phyloP scores from a whole-genome alignment of 2,113 vertebrate species.

The Leiothrix lutea region DNA sequence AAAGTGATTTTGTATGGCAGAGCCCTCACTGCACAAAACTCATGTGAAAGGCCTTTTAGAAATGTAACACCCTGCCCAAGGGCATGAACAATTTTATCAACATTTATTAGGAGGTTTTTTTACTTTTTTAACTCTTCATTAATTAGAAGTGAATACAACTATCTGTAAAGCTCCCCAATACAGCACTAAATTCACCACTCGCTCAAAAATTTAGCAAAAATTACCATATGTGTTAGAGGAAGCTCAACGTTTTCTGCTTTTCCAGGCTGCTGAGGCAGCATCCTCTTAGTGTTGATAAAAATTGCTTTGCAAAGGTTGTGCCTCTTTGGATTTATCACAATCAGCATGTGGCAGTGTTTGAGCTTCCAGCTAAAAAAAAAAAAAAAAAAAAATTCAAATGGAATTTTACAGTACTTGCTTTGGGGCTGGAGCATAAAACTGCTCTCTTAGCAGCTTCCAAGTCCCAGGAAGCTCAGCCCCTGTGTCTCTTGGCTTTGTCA shows the following conservation, averaged over 20 bases:
- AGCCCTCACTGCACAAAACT: not conserved
- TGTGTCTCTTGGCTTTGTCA: conserved; percentile 26
- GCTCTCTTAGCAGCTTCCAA: conserved; percentile 57
- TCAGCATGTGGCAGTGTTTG: conserved; percentile 57
- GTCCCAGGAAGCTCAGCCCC: conserved; percentile 7
- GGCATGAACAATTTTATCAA: not conserved
- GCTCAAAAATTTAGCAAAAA: conserved; percentile 6
- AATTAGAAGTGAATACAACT: conserved; percentile 10
- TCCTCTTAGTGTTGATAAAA: conserved; percentile 61
- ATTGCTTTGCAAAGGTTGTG: conserved; percentile 66
- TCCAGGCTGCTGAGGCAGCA: conserved; percentile 58
- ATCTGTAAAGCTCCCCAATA: not conserved
- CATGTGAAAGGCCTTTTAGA: not conserved
- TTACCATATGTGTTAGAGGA: conserved; percentile 28
- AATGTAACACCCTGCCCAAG: not conserved
- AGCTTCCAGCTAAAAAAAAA: conserved; percentile 52
- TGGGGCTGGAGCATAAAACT: conserved; percentile 45
- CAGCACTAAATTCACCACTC: not conserved
- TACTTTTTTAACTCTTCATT: not conserved
- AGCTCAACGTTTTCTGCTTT: conserved; percentile 36
- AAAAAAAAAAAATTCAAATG: conserved; percentile 59
- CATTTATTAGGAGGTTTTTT: not conserved
- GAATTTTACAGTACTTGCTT: conserved; percentile 68
- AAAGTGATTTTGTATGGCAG: not conserved
- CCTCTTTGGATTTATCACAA: conserved; percentile 69